Evolutionary conservation across 2,888 invertebrate species (phyloP).

Genomic region (Matsumyia berberina): DNA sequence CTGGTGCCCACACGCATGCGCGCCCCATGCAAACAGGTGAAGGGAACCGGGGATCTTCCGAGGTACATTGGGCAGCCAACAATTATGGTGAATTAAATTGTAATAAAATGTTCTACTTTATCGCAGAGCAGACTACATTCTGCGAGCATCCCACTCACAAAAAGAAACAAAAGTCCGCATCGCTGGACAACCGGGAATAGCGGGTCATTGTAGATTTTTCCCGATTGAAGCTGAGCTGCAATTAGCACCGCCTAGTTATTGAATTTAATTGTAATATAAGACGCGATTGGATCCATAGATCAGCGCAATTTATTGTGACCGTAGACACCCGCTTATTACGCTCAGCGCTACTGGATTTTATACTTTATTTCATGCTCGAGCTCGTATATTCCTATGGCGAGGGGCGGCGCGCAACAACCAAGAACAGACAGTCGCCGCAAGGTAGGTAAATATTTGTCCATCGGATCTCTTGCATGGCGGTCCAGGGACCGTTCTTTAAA

Average conservation of each 20-base stretch:
- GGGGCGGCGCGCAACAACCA: constrained; percentile 7
- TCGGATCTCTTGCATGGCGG: constrained; percentile 46
- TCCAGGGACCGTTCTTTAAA: constrained; percentile 45
- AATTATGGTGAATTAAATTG: constrained; percentile 81
- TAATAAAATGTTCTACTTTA: constrained; percentile 81
- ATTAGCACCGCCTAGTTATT: constrained; percentile 75
- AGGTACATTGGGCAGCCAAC: constrained; percentile 77
- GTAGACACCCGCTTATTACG: constrained; percentile 72
- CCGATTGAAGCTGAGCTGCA: constrained; percentile 57
- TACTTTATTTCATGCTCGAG: constrained; percentile 52
- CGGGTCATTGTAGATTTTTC: constrained; percentile 53
- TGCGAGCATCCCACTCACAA: constrained; percentile 53
- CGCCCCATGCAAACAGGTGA: constrained; percentile 18
- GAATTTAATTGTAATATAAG: constrained; percentile 76
- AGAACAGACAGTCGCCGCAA: constrained; percentile 35
- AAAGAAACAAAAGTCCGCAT: constrained; percentile 1
- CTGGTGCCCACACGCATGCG: constrained; percentile 68
- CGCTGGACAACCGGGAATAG: background rate
- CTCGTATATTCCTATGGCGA: constrained; percentile 36
- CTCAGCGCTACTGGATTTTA: constrained; percentile 70
- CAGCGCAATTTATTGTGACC: constrained; percentile 69
- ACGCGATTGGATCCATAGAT: constrained; percentile 66
- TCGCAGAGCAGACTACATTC: constrained; percentile 60
- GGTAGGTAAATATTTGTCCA: constrained; percentile 70
- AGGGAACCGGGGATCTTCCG: constrained; percentile 23